phyloP scores from a whole-genome alignment of 2,888 invertebrate genomes.

The Himalopsyche tibetana region DNA sequence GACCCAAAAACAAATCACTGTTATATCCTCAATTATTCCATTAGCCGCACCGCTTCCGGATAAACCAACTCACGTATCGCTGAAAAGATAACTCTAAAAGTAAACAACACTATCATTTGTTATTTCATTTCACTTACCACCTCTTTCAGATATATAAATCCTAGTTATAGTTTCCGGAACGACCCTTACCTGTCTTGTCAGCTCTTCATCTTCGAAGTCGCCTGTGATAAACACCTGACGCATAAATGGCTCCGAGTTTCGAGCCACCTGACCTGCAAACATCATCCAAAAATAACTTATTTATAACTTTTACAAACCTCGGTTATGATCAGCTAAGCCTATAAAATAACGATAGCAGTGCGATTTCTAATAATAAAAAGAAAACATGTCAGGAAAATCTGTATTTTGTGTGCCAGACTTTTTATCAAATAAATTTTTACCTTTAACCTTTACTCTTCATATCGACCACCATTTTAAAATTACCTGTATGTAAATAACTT shows the following conservation, averaged over 20 bases:
- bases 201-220: slow-evolving; percentile 78
- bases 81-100: neutral
- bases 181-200: slow-evolving; percentile 80
- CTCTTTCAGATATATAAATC: neutral
- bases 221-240: slow-evolving; percentile 94
- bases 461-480: no score
- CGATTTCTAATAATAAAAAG: neutral
- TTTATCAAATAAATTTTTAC: no score
- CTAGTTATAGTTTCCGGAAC: slow-evolving; percentile 1
- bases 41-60: slow-evolving; percentile 28
- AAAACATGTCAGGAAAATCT: neutral
- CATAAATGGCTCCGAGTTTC: slow-evolving; percentile 96
- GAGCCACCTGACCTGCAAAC: slow-evolving; percentile 87
- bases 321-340: slow-evolving; percentile 53
- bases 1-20: slow-evolving; percentile 5
- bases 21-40: neutral
- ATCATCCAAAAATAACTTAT: slow-evolving; percentile 71
- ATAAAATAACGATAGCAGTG: slow-evolving; percentile 22
- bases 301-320: slow-evolving; percentile 67
- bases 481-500: no score
- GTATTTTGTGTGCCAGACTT: neutral
- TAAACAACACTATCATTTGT: slow-evolving; percentile 22
- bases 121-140: slow-evolving; percentile 57
- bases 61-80: neutral
- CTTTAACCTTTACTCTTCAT: no score